Evolutionary conservation across 2,797 vertebrate species (phyloP), one percentile per base, ranked within the genome.

Genomic region (Amphiprion clarkii): DNA sequence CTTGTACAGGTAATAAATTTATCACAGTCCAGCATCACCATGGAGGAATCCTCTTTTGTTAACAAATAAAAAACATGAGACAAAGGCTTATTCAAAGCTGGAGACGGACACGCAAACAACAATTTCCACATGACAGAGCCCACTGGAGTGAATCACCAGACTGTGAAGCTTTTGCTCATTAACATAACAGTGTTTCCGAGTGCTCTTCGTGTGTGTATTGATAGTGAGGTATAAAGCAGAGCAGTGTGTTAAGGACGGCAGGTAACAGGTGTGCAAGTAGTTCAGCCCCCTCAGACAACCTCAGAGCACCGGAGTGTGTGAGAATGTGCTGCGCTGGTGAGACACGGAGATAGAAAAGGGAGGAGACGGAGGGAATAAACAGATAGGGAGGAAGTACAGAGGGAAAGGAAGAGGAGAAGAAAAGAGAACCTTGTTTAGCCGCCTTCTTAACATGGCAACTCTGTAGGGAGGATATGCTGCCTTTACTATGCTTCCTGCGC

Each of bases 91-190:
- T 76, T 79, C 52, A 76, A 57, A n/a, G 57, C 55, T 70, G 71
- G 63, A 78, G 61, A 83, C 59, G 40, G 87, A 83, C 76, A 88
- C 76, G 82, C 78, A 86, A 86, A 77, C 82, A 76, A 71, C 79
- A 64, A 66, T 73, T 67, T 66, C 67, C 62, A 23, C 62, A 39
- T 21, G 33, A 81, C 77, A 81, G 83, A 74, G 75, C 60, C 64
- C 71, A 64, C 57, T 58, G 75, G 79, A 76, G 79, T 82, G 69
- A 91, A 77, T 71, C 84, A 86, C 72, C 55, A 85, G 85, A 89
- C 89, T 89, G 90, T 90, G 75, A 90, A 87, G 86, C 63, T 82
- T 83, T 78, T 48, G 73, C 79, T 84, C 83, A 85, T 89, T 85
- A 88, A 81, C 23, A 39, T 59, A 62, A 71, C 68, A 49, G 48